phyloP scores from a whole-genome alignment of 1,140 invertebrate genomes.

The Octopus sinensis region DNA sequence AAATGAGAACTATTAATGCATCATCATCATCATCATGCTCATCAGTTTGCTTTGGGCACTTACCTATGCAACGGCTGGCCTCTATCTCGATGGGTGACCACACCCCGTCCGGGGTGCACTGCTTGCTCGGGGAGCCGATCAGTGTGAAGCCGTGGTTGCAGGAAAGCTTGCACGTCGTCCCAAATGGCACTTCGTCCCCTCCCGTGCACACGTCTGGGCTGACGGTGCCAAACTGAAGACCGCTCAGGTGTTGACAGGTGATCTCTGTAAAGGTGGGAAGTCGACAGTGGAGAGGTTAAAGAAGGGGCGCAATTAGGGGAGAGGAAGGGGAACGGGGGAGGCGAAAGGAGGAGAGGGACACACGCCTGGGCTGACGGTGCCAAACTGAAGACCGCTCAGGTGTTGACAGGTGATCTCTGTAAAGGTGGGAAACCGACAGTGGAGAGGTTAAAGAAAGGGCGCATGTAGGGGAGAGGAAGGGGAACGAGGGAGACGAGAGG shows the following conservation, averaged over 20 bases:
- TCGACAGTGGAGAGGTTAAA: neutral
- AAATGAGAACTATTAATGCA: no score
- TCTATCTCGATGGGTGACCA: slow-evolving; percentile 48
- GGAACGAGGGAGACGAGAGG: neutral
- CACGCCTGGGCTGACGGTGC: slow-evolving; percentile 36
- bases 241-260: slow-evolving; percentile 44
- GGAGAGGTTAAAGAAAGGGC: neutral
- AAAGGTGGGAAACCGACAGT: slow-evolving; percentile 1
- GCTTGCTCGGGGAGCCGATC: slow-evolving; percentile 50
- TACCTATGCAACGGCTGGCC: slow-evolving; percentile 50
- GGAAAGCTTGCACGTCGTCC: slow-evolving; percentile 52
- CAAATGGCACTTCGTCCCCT: slow-evolving; percentile 44
- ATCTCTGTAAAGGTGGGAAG: slow-evolving; percentile 39
- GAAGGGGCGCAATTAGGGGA: neutral
- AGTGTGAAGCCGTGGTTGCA: slow-evolving; percentile 57
- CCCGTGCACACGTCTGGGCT: slow-evolving; percentile 42
- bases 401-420: slow-evolving; percentile 51
- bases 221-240: slow-evolving; percentile 43
- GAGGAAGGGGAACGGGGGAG: neutral
- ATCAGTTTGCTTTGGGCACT: neutral
- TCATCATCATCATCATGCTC: no score
- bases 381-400: slow-evolving; percentile 42
- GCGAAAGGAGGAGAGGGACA: slow-evolving; percentile 23
- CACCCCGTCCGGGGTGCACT: slow-evolving; percentile 56
- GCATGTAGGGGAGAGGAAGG: neutral